Evolutionary conservation across 2,888 invertebrate species (phyloP).

Genomic region (Agrotis exclamationis): DNA sequence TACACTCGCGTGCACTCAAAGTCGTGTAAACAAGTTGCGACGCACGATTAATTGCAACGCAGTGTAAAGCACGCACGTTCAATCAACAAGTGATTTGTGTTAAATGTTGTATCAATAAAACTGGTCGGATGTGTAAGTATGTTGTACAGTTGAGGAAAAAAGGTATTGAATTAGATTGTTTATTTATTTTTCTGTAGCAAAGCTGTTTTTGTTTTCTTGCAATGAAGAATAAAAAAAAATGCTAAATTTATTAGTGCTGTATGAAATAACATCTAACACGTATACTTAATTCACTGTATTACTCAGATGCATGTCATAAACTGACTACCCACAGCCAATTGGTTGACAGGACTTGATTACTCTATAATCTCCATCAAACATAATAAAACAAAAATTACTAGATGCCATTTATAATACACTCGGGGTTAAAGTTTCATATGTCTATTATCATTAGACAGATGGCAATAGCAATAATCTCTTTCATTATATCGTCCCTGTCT

Average conservation of each 20-base stretch:
- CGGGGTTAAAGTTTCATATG: constrained; percentile 60
- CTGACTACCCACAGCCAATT: constrained; percentile 7
- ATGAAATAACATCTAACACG: neutral
- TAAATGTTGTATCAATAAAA: constrained; percentile 76
- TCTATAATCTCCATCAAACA: constrained; percentile 47
- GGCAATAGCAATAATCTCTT: constrained; percentile 72
- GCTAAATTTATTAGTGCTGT: too few species aligned
- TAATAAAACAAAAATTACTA: constrained; percentile 53
- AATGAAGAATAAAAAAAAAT: too few species aligned
- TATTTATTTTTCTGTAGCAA: constrained; percentile 18
- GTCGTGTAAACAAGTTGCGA: constrained; percentile 75
- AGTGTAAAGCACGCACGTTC: constrained; percentile 73
- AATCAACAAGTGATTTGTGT: constrained; percentile 80
- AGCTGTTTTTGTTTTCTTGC: too few species aligned
- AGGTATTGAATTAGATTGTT: constrained; percentile 18
- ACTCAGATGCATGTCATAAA: constrained; percentile 5
- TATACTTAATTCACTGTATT: neutral
- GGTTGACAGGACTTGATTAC: constrained; percentile 24
- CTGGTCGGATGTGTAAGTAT: constrained; percentile 66
- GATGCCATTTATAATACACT: constrained; percentile 49
- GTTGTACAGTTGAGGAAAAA: constrained; percentile 42
- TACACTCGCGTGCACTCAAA: constrained; percentile 73
- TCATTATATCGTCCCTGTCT: constrained; percentile 72
- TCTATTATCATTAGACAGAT: constrained; percentile 71
- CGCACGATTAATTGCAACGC: constrained; percentile 73